These are phyloP conservation scores for Propithecus perrieri DNA, from an alignment of 2,797 vertebrate genomes.

Conservation along the genomic window DNA sequence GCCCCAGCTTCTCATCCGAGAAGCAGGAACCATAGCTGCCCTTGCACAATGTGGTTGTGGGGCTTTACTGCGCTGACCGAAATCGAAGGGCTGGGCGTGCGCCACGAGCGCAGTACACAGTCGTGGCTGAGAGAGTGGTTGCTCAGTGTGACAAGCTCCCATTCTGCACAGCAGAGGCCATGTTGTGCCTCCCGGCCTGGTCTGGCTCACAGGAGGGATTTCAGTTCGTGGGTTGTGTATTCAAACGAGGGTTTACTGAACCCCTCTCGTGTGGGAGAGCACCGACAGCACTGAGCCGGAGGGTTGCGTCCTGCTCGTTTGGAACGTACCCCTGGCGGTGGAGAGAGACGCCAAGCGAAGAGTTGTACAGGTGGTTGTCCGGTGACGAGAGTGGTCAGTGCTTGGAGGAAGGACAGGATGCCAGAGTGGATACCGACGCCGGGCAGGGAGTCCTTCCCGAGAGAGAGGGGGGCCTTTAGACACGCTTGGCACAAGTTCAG, in stretches of 20 bases:
- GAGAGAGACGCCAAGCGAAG: background rate
- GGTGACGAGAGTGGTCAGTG: fast-evolving
- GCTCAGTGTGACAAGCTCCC: background rate
- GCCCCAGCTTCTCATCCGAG: background rate
- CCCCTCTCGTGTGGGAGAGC: background rate
- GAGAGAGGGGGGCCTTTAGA: background rate
- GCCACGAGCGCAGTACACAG: background rate
- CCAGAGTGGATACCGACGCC: fast-evolving
- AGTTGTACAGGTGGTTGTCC: fast-evolving
- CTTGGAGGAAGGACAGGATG: background rate
- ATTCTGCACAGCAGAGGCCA: fast-evolving
- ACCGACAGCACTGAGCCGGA: fast-evolving
- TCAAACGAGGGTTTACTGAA: fast-evolving
- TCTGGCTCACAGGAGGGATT: background rate
- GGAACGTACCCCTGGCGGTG: background rate
- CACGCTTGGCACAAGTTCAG: fast-evolving
- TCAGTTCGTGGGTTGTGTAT: fast-evolving
- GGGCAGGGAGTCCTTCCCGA: background rate
- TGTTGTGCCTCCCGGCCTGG: fast-evolving
- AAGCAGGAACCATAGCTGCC: fast-evolving
- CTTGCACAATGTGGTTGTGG: fast-evolving
- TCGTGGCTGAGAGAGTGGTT: background rate
- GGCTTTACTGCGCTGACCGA: fast-evolving
- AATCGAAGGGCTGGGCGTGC: background rate
- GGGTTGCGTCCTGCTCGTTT: fast-evolving